Base-by-base conservation (phyloP, 2,113 vertebrate genomes). In the Salvelinus fontinalis region DNA sequence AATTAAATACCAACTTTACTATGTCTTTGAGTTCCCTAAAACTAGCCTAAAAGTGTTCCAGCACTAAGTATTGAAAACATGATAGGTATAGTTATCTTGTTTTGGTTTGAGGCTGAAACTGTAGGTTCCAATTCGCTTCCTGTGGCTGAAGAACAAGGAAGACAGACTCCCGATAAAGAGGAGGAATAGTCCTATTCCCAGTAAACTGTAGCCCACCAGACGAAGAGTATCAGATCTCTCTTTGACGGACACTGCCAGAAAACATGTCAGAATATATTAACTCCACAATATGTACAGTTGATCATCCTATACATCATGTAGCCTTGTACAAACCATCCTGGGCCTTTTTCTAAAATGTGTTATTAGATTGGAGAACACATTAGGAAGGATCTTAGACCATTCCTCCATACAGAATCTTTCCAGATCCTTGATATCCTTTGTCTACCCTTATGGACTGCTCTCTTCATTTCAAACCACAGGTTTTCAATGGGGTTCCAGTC, bases 81-180 rank as follows among this genome's bases (percentile, higher is more conserved):
- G 81, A 74, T 92, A 91, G 49, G 90, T 92, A 80, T 92, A 91
- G 74, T 89, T 91, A 70, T 94, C 91, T 29, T 90, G 75, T 22
- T 89, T 89, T 48, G 93, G 84, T 71, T 89, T 92, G 74, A 74
- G 31, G 6, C 29, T 87, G 76, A 94, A 92, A 79, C 85, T 93
- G 87, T 94, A 93, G 81, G 88, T 83, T 75, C 93, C 92, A 2
- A 93, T 90, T 72, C 91, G 92, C 57, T 91, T 93, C 74, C 90
- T 93, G n/a, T 93, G 91, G 79, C 81, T 91, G 76, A 83, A 86
- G 62, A 92, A 78, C 8, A 92, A 67, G 70, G 83, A 86, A 49
- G 76, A 16, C 5, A 89, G 84, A 22, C 77, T 81, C 0, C 72
- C 1, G 62, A 92, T 48, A 69, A 91, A 83, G 85, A 84, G 69